Evolutionary conservation across 2,888 invertebrate species (phyloP), one percentile per base, ranked within the genome.

Genomic region (Ariolimax columbianus): DNA sequence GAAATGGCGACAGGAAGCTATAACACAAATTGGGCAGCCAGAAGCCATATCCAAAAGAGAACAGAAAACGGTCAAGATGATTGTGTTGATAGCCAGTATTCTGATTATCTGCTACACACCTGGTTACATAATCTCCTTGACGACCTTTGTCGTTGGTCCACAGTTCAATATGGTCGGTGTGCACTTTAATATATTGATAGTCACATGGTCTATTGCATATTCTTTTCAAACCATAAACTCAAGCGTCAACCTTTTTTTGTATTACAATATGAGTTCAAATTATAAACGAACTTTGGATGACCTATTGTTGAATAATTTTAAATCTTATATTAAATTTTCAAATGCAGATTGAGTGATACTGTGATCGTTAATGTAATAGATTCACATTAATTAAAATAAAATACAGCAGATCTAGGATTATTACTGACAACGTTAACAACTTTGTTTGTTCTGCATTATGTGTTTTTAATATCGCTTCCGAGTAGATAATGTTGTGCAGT

Each of bases 251-350:
- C 38, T 78, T 40, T 63, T 78, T n/a, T 59, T 78, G 7, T 78
- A 78, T 38, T 78, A 78, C 14, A 63, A 40, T 3, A 78, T 78
- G 78, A 78, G 78, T n/a, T 59, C 78, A 3, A 78, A 78, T n/a
- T 78, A 78, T 38, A 78, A 30, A n/a, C 6, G n/a, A 40, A 78
- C 63, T 23, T 55, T 77, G 2, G 19, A 77, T 14, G 77, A 36
- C 9, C 33, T 77, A 0, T 55, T 77, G 40, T 30, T 11, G 1
- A 66, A 33, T 19, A 55, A 19, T 23, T 55, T n/a, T n/a, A n/a
- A n/a, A n/a, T n/a, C n/a, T n/a, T n/a, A n/a, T n/a, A n/a, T n/a
- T n/a, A n/a, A n/a, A n/a, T n/a, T n/a, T n/a, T n/a, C n/a, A n/a
- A n/a, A n/a, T n/a, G n/a, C n/a, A n/a, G n/a, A n/a, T n/a, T n/a